Evolutionary conservation across 2,797 vertebrate genomes (phyloP).

Genomic region (Bryconaethiops microstoma): DNA sequence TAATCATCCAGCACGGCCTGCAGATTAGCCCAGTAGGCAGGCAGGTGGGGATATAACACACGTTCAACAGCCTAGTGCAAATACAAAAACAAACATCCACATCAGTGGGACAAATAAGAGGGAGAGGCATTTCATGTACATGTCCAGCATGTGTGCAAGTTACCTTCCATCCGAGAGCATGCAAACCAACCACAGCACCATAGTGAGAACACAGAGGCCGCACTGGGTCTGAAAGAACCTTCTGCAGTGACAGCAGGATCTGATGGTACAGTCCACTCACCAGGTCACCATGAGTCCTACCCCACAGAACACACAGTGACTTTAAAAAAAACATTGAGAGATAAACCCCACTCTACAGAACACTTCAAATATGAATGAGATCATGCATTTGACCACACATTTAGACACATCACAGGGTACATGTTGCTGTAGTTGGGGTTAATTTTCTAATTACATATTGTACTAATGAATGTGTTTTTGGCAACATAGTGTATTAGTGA

Average conservation of each 20-base stretch:
- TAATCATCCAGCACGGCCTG: slow-evolving; percentile 92
- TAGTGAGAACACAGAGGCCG: slow-evolving; percentile 94
- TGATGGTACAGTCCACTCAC: slow-evolving; percentile 92
- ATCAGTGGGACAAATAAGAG: not conserved
- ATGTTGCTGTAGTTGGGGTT: not conserved
- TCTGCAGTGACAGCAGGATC: slow-evolving; percentile 91
- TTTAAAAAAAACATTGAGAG: not conserved
- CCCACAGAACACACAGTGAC: slow-evolving; percentile 1
- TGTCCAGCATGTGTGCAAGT: not conserved
- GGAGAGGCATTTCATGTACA: not conserved
- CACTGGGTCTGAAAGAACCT: slow-evolving; percentile 91
- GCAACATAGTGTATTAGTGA: not conserved
- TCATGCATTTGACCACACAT: too few relatives aligned
- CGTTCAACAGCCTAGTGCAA: slow-evolving; percentile 85
- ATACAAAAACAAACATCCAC: slow-evolving; percentile 11
- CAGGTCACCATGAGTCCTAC: slow-evolving; percentile 89
- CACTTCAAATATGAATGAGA: too few relatives aligned
- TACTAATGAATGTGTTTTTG: too few relatives aligned
- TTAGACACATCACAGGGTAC: too few relatives aligned
- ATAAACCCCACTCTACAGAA: not conserved
- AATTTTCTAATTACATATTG: not conserved
- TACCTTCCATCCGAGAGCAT: slow-evolving; percentile 94
- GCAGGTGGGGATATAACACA: slow-evolving; percentile 89
- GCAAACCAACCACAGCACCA: slow-evolving; percentile 91
- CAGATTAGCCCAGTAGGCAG: slow-evolving; percentile 92